Conservation (phyloP, 2,113 vertebrate genomes). For the Zapornia atra region DNA sequence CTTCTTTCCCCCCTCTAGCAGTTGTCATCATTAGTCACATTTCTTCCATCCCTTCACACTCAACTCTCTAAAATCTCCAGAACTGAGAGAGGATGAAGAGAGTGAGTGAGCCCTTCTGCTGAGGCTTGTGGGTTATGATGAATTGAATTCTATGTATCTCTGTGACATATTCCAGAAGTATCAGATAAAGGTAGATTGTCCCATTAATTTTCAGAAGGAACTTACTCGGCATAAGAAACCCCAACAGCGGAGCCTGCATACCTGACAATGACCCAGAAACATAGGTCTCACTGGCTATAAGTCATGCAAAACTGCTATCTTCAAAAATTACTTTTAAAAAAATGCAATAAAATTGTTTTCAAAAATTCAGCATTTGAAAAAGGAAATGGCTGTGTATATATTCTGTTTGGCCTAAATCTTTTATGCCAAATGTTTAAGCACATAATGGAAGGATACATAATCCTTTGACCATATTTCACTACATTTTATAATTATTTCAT, state of each 20-base stretch:
- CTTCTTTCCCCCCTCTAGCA: neutral
- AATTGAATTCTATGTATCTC: neutral
- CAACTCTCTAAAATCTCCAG: neutral
- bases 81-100: neutral
- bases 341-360: neutral
- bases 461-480: neutral
- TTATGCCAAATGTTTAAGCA: neutral
- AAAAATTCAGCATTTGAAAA: neutral
- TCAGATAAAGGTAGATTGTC: neutral
- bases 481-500: neutral
- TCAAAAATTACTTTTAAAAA: neutral
- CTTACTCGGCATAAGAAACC: neutral
- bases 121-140: neutral
- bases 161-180: neutral
- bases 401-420: neutral
- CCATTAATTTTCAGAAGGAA: neutral
- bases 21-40: neutral
- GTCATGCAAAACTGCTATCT: neutral
- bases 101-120: neutral
- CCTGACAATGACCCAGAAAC: neutral
- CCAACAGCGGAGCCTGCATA: neutral
- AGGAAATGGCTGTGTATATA: neutral
- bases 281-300: neutral
- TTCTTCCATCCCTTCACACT: neutral
- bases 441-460: neutral